Evolutionary conservation across 1,140 invertebrate genomes (phyloP).

Genomic region (Brachionus asplanchnoidis): DNA sequence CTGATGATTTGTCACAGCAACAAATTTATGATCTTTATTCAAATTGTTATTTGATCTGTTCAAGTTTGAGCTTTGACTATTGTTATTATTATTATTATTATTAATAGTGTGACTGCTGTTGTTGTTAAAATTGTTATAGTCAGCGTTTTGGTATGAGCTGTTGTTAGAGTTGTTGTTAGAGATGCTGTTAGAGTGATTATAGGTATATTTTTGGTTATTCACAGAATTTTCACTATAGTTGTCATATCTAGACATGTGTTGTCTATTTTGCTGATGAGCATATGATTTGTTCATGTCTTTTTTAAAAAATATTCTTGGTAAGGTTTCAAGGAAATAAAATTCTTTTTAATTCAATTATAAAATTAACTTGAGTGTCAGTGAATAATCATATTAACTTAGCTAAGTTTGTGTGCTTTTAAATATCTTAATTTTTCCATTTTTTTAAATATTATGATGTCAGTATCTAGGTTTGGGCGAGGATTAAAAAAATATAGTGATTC

Average conservation of each 20-base stretch:
- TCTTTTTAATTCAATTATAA: too few species aligned
- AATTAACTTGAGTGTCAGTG: too few species aligned
- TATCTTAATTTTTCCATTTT: too few species aligned
- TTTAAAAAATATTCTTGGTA: background rate
- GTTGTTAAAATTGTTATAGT: background rate
- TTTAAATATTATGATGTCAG: too few species aligned
- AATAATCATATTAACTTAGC: too few species aligned
- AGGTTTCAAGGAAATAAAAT: background rate
- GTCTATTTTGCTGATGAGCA: background rate
- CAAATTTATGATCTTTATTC: background rate
- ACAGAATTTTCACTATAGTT: background rate
- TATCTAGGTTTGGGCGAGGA: too few species aligned
- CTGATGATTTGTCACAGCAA: background rate
- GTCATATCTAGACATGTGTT: conserved; percentile 3
- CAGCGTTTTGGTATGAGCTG: background rate
- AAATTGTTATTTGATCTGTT: background rate
- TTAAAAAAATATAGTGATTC: too few species aligned
- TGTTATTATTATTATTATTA: background rate
- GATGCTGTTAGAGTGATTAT: background rate
- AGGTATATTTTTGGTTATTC: background rate
- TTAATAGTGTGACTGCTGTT: background rate
- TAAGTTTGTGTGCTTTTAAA: too few species aligned
- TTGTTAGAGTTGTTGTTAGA: background rate
- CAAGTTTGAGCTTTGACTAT: background rate
- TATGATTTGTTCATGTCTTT: background rate